Evolutionary conservation across 2,797 vertebrate species (phyloP), one percentile per base, ranked within the genome.

Genomic region (Protosalanx chinensis): DNA sequence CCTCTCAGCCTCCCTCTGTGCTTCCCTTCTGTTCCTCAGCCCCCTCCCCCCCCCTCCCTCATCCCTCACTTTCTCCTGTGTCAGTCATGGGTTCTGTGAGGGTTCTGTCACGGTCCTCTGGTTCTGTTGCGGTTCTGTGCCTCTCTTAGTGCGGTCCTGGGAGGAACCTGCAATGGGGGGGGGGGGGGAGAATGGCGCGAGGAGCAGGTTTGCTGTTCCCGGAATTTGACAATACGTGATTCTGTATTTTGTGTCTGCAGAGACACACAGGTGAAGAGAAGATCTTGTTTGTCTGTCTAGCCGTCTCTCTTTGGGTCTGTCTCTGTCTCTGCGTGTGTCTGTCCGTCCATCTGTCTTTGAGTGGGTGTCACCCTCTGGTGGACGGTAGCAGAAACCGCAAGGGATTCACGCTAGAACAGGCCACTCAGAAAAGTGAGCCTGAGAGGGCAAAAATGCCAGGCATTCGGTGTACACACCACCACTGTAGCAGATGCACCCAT

Each of bases 401-500:
- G 49, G 46, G 49, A 18, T 49, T n/a, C 29, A 4, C 5, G 15
- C 49, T n/a, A 33, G 33, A 73, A 53, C 67, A 29, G 49, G 53
- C 16, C 46, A 59, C 61, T 29, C 23, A 37, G 60, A 57, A 35
- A 58, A 23, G 30, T n/a, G 8, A 69, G 72, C 27, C 12, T 23
- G 61, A 63, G 72, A 72, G 37, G 32, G 13, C 13, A 20, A 41
- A 62, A 56, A 63, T 63, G 56, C 67, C 15, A 41, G 59, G 68
- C 56, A 59, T 59, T 56, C 65, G 65, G n/a, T 65, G 71, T 49
- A 58, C 57, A 71, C 60, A 70, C 63, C 67, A 74, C 57, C 49
- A 65, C 33, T 32, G 35, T 72, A 73, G 68, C 75, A 77, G 41
- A 56, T 76, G 76, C 69, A 41, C 68, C 51, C 72, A 71, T 77